phyloP scores from a whole-genome alignment of 2,888 invertebrate species.

The Chalcis sispes region DNA sequence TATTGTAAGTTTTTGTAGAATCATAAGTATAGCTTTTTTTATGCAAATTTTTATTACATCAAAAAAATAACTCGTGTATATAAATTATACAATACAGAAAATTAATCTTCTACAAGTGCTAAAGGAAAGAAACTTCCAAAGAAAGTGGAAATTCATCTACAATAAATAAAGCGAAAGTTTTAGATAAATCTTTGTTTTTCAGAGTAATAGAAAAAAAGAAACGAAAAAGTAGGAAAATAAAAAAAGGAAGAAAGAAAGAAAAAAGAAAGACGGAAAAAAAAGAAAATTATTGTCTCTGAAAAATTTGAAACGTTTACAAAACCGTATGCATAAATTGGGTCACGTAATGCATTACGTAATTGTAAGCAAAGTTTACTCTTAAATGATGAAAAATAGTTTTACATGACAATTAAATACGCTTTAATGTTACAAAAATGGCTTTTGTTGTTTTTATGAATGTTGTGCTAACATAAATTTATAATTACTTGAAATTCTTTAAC shows the following conservation, averaged over 20 bases:
- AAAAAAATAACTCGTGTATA: too few relatives aligned
- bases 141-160: slow-evolving; percentile 12
- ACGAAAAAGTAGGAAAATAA: neutral
- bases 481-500: neutral
- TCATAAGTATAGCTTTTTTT: too few relatives aligned
- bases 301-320: neutral
- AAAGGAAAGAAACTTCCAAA: slow-evolving; percentile 2
- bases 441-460: neutral
- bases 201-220: neutral
- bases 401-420: neutral
- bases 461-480: neutral
- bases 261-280: neutral
- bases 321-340: slow-evolving; percentile 12
- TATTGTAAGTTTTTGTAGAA: too few relatives aligned
- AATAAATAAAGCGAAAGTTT: slow-evolving; percentile 18
- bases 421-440: neutral
- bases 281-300: slow-evolving; percentile 20
- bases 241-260: neutral
- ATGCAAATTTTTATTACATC: too few relatives aligned
- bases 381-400: slow-evolving; percentile 10
- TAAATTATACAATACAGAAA: neutral
- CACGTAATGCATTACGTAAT: slow-evolving; percentile 23
- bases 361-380: neutral
- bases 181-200: slow-evolving; percentile 3
- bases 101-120: neutral